Evolutionary conservation across 2,797 vertebrate genomes (phyloP), one percentile per base, ranked within the genome.

Genomic region (Catharus ustulatus): DNA sequence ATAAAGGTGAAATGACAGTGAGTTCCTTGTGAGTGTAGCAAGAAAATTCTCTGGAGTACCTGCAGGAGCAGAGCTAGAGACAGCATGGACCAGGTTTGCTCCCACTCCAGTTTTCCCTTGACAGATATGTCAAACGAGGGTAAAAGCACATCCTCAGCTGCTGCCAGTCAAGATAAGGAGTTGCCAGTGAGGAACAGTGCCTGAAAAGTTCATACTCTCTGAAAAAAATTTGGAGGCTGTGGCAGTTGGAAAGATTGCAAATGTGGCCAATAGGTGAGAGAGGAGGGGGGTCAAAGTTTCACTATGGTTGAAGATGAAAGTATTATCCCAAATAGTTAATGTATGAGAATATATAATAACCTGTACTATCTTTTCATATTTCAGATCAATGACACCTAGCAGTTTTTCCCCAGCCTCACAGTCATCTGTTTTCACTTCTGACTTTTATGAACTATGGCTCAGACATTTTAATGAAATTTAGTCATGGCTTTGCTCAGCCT

Each of bases 381-480:
- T 94, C 78, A 94, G 75, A 87, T 92, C 87, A 91, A 32, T 92
- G 84, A 71, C 55, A 90, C 48, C 63, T 79, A 91, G 38, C 49
- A 66, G 84, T 61, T 91, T 95, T 87, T 46, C 45, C 49, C 46
- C 30, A 89, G 81, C 26, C 42, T 81, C 61, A 64, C 4, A 2
- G 85, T 92, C 89, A 95, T 90, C 84, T 96, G 93, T 90, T 96
- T 96, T 96, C 91, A 93, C 54, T 96, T 95, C 71, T 92, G 84
- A 82, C 40, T 93, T 90, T 94, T 87, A 95, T 82, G 87, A 90
- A 93, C 90, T 87, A 66, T 4, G 11, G 67, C 77, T 96, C 81
- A 92, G 71, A 92, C 81, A 61, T 82, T 90, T 94, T 92, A 95
- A 95, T 93, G 71, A 90, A 90, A 92, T 96, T 93, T 90, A 93